Evolutionary conservation across 1,140 invertebrate species (phyloP).

Genomic region (Frieseomelitta varia): DNA sequence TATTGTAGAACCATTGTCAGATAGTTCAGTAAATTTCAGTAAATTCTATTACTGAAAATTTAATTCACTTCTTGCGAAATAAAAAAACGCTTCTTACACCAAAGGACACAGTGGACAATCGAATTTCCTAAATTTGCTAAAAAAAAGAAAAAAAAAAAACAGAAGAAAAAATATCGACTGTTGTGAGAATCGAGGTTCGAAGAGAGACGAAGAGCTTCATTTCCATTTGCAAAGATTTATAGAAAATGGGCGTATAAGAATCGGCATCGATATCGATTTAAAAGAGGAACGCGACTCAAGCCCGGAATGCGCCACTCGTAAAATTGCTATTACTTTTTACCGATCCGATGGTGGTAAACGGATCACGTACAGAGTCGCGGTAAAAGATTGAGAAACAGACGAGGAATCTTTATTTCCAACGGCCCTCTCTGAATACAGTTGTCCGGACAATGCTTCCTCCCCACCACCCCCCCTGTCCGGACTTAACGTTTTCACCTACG

Average conservation of each 20-base stretch:
- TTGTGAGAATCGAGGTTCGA: background rate
- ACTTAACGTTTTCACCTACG: background rate
- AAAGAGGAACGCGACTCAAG: background rate
- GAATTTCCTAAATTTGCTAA: background rate
- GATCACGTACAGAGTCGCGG: conserved; percentile 36
- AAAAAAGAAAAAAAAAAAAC: too few species aligned
- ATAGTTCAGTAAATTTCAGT: too few species aligned
- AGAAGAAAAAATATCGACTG: too few species aligned
- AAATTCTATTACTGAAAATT: too few species aligned
- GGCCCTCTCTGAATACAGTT: conserved; percentile 14
- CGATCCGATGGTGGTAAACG: conserved; percentile 14
- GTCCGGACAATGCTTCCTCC: background rate
- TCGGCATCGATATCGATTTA: conserved; percentile 11
- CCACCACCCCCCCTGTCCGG: too few species aligned
- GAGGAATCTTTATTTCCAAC: conserved; percentile 34
- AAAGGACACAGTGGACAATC: too few species aligned
- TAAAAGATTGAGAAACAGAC: conserved; percentile 44
- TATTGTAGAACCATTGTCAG: background rate
- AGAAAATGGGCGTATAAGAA: background rate
- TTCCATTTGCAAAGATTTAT: background rate
- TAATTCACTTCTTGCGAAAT: too few species aligned
- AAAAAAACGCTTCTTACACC: too few species aligned
- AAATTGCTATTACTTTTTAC: conserved; percentile 41
- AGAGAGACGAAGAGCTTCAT: background rate
- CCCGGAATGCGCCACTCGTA: conserved; percentile 11